These are phyloP conservation scores for Crotalus viridis DNA, from an alignment of 2,113 vertebrate genomes.

Conservation along the genomic window DNA sequence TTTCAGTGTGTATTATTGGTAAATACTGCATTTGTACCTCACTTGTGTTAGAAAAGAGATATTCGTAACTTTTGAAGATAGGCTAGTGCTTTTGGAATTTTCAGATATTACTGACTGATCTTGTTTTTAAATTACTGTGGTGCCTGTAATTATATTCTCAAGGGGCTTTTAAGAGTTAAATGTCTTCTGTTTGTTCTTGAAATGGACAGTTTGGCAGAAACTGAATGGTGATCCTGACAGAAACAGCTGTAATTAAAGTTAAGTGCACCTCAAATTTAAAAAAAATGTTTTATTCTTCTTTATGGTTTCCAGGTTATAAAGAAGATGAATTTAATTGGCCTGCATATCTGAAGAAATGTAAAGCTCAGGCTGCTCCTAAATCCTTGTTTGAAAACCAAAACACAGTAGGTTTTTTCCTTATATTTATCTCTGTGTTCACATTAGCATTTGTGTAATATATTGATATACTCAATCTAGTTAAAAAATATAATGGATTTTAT, in stretches of 20 bases:
- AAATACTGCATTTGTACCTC: not conserved
- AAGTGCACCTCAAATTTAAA: not conserved
- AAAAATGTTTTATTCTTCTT: not conserved
- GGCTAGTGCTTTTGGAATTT: not conserved
- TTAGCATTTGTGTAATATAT: not conserved
- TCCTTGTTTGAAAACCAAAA: slow-evolving; percentile 87
- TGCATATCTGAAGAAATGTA: slow-evolving; percentile 80
- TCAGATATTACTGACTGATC: not conserved
- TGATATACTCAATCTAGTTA: not conserved
- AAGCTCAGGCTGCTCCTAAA: slow-evolving; percentile 83
- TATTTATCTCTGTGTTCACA: not conserved
- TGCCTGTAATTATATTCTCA: not conserved
- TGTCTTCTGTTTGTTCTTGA: not conserved
- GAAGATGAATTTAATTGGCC: slow-evolving; percentile 86
- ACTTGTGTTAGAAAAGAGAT: not conserved
- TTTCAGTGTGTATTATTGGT: not conserved
- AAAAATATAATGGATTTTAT: not conserved
- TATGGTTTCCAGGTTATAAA: slow-evolving; percentile 73
- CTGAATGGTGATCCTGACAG: not conserved
- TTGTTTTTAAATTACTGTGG: not conserved
- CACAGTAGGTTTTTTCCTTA: slow-evolving; percentile 69
- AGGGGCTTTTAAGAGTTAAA: not conserved
- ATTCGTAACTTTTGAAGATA: not conserved
- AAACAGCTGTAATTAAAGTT: not conserved
- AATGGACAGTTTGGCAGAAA: slow-evolving; percentile 4